These are phyloP conservation scores for Corynorhinus townsendii DNA, from an alignment of 2,113 vertebrate genomes.

Conservation along the genomic window DNA sequence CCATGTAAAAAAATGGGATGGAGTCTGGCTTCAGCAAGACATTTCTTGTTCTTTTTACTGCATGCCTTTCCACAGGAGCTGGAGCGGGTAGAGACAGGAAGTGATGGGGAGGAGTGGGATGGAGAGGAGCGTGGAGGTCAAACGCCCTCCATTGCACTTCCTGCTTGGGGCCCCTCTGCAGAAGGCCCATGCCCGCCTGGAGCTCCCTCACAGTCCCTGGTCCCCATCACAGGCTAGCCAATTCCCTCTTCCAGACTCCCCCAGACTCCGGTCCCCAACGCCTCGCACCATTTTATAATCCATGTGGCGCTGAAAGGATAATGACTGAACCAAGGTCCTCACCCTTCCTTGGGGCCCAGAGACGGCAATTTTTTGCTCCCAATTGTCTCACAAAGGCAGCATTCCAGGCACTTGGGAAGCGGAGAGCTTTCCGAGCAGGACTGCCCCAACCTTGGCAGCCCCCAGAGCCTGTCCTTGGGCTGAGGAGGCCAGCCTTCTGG, in stretches of 20 bases:
- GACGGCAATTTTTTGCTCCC: neutral
- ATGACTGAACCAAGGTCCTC: neutral
- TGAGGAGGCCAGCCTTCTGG: neutral
- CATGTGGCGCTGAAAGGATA: neutral
- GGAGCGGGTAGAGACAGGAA: neutral
- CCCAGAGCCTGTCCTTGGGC: neutral
- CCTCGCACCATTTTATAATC: neutral
- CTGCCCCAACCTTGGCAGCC: neutral
- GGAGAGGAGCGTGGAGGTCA: neutral
- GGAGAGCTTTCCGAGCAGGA: neutral
- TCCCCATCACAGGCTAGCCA: fast-evolving
- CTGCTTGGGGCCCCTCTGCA: neutral
- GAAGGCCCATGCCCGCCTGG: neutral
- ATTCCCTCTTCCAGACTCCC: neutral
- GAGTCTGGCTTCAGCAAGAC: neutral
- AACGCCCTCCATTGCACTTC: fast-evolving
- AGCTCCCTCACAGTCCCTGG: neutral
- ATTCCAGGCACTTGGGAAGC: neutral
- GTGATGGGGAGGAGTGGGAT: neutral
- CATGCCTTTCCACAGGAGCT: neutral
- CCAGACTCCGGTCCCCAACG: neutral
- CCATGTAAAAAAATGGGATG: neutral
- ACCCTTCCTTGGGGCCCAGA: neutral
- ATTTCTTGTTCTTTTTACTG: neutral
- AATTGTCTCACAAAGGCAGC: neutral